Evolutionary conservation across 2,888 invertebrate genomes (phyloP).

Genomic region (Platypus cylindrus): DNA sequence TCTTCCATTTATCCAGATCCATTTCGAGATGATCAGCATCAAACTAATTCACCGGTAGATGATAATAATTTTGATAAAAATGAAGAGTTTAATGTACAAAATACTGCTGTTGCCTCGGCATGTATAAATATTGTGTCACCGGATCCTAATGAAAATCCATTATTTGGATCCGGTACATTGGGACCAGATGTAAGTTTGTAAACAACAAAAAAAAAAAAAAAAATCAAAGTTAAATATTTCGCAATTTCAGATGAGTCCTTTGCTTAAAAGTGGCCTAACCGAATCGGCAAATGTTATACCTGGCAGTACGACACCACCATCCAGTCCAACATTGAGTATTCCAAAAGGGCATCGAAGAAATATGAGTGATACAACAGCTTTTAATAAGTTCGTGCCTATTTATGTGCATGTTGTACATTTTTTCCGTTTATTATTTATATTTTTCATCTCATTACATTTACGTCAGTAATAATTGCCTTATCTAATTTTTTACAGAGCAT

Average conservation of each 20-base stretch:
- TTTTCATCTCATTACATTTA: no score
- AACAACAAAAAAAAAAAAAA: not conserved
- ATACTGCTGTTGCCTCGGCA: slow-evolving; percentile 1
- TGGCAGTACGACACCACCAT: slow-evolving; percentile 28
- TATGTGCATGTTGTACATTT: no score
- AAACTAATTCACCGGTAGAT: slow-evolving; percentile 1
- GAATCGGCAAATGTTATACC: slow-evolving; percentile 30
- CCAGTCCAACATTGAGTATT: slow-evolving; percentile 30
- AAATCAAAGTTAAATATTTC: no score
- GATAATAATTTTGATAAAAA: slow-evolving; percentile 21
- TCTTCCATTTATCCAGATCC: slow-evolving; percentile 57
- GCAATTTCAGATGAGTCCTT: slow-evolving; percentile 14
- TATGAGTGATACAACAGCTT: slow-evolving; percentile 74
- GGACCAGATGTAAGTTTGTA: slow-evolving; percentile 6
- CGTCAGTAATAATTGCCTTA: no score
- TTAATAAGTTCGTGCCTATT: slow-evolving; percentile 53
- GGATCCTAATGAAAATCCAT: slow-evolving; percentile 23
- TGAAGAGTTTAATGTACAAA: slow-evolving; percentile 5
- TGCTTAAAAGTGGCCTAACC: slow-evolving; percentile 23
- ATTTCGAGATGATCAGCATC: slow-evolving; percentile 44
- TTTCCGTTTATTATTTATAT: no score
- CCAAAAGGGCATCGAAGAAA: slow-evolving; percentile 59
- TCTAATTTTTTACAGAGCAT: slow-evolving; percentile 43
- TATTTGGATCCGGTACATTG: slow-evolving; percentile 21
- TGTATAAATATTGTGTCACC: slow-evolving; percentile 22